Percentiles rank a stretch among this genome's conserved stretches.
phyloP scores from a whole-genome alignment of 2,113 vertebrate genomes.

The Marmota flaviventris region DNA sequence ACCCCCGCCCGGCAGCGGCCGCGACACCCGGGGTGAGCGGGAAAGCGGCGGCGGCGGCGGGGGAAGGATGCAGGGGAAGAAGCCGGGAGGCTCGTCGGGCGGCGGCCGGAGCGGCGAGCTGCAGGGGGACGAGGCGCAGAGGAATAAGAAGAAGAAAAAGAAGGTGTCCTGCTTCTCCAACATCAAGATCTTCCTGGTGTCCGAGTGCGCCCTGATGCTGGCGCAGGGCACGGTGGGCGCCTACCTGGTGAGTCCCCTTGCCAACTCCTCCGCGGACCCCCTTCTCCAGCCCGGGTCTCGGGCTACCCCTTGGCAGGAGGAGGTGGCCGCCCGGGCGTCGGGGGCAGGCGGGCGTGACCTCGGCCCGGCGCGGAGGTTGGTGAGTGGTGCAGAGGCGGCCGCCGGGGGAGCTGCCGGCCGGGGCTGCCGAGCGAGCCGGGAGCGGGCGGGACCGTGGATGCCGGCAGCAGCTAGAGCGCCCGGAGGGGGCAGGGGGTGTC shows the following conservation, averaged over 20 bases:
- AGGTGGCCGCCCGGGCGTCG: slow-evolving; percentile 39
- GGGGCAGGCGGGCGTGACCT: slow-evolving; percentile 70
- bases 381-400: slow-evolving; percentile 74
- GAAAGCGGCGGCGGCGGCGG: slow-evolving; percentile 72
- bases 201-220: slow-evolving; percentile 98
- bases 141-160: slow-evolving; percentile 89
- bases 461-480: slow-evolving; percentile 42
- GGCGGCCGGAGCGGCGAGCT: slow-evolving; percentile 87
- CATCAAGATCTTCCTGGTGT: slow-evolving; percentile 97
- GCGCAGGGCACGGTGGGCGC: slow-evolving; percentile 98
- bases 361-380: slow-evolving; percentile 59
- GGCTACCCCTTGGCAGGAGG: background rate
- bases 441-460: slow-evolving; percentile 66
- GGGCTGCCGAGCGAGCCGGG: slow-evolving; percentile 50
- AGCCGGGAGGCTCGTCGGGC: slow-evolving; percentile 85
- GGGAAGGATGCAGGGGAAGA: slow-evolving; percentile 92
- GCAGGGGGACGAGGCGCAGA: slow-evolving; percentile 88
- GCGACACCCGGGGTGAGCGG: slow-evolving; percentile 78
- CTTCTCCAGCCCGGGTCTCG: background rate
- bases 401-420: slow-evolving; percentile 68
- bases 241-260: slow-evolving; percentile 95
- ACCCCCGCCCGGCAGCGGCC: slow-evolving; percentile 70
- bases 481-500: background rate
- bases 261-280: slow-evolving; percentile 58
- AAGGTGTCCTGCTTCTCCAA: slow-evolving; percentile 95